Conservation (phyloP, 2,113 vertebrate genomes). For the Vimba vimba region DNA sequence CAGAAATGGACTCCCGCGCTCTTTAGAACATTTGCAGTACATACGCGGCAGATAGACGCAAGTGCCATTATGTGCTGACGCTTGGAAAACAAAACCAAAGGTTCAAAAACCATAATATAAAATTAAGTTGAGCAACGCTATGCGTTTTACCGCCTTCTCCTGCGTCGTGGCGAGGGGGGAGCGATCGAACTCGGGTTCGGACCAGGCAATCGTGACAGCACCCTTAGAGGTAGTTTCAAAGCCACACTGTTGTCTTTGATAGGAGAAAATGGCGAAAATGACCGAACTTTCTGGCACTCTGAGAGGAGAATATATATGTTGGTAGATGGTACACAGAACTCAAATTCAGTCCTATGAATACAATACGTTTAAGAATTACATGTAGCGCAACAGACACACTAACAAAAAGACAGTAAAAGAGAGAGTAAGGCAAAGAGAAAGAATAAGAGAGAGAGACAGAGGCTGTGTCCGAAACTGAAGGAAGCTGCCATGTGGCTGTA, state of each 20-base stretch:
- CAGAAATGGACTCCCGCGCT: too few species aligned
- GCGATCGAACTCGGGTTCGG: too few species aligned
- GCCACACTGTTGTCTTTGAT: constrained; percentile 2
- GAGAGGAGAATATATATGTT: neutral
- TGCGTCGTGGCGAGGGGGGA: too few species aligned
- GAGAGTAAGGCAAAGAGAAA: neutral
- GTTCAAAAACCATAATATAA: too few species aligned
- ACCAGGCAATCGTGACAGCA: too few species aligned
- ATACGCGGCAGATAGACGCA: too few species aligned
- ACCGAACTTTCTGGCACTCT: neutral
- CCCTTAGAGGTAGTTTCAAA: constrained; percentile 35
- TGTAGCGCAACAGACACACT: constrained; percentile 19
- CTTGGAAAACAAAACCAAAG: too few species aligned
- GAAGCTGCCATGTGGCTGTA: neutral
- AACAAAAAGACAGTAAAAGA: constrained; percentile 15
- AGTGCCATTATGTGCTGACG: too few species aligned
- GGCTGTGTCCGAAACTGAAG: constrained; percentile 17
- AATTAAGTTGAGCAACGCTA: too few species aligned
- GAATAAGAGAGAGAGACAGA: neutral
- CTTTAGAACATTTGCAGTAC: too few species aligned
- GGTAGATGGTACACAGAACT: neutral
- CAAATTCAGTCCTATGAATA: constrained; percentile 8
- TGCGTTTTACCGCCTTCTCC: too few species aligned
- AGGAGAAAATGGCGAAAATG: constrained; percentile 5
- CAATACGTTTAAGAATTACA: neutral